A percentile compares a stretch with the other conserved stretches of the same genome.
These are phyloP conservation scores for Athetis lepigone DNA, from an alignment of 2,888 invertebrate species.

Conservation along the genomic window DNA sequence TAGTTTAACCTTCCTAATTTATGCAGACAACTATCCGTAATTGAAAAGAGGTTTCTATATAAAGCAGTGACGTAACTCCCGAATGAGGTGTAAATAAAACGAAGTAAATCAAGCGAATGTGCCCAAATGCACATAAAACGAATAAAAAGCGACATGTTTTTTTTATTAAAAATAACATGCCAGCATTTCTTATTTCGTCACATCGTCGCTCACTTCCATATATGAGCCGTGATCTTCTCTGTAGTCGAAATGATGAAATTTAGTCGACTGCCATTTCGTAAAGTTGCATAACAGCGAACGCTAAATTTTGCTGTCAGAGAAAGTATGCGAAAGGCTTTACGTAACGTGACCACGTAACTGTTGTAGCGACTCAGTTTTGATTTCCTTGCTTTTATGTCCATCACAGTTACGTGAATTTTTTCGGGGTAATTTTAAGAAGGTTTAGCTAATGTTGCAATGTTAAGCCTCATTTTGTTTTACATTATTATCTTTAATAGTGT, in stretches of 20 bases:
- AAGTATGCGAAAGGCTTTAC: slow-evolving; percentile 90
- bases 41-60: slow-evolving; percentile 39
- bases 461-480: slow-evolving; percentile 47
- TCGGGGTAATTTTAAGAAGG: slow-evolving; percentile 77
- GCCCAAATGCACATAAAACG: slow-evolving; percentile 35
- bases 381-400: slow-evolving; percentile 89
- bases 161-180: slow-evolving; percentile 59
- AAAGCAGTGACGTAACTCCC: slow-evolving; percentile 47
- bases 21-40: slow-evolving; percentile 23
- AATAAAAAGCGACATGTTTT: slow-evolving; percentile 48
- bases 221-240: slow-evolving; percentile 84
- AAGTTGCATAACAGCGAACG: slow-evolving; percentile 85
- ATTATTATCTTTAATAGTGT: slow-evolving; percentile 25
- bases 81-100: slow-evolving; percentile 31
- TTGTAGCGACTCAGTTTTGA: slow-evolving; percentile 87
- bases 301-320: slow-evolving; percentile 91
- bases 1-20: slow-evolving; percentile 18
- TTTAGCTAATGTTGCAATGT: slow-evolving; percentile 61
- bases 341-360: slow-evolving; percentile 86
- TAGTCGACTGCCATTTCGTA: slow-evolving; percentile 88
- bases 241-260: slow-evolving; percentile 88
- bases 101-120: slow-evolving; percentile 40
- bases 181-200: slow-evolving; percentile 83
- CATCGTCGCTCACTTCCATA: slow-evolving; percentile 75
- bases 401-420: slow-evolving; percentile 84